phyloP scores from a whole-genome alignment of 2,888 invertebrate genomes.

The Opisthograptis luteolata region DNA sequence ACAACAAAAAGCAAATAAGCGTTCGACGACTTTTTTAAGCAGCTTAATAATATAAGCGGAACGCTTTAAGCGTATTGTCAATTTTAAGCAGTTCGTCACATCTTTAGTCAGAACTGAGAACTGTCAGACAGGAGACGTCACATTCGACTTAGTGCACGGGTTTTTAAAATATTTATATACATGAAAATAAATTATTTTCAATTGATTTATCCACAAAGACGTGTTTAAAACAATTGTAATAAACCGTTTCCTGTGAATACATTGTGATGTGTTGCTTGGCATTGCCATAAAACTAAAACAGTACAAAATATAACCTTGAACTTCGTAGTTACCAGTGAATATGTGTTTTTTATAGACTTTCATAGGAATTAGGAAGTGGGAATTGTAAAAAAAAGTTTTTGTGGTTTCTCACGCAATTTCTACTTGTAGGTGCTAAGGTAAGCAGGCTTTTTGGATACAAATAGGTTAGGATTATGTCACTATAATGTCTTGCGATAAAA shows the following conservation, averaged over 20 bases:
- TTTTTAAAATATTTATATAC: too few species aligned
- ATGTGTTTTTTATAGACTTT: slow-evolving; percentile 4
- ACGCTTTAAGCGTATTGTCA: too few species aligned
- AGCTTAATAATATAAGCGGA: too few species aligned
- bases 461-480: slow-evolving; percentile 31
- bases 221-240: too few species aligned
- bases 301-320: slow-evolving; percentile 16
- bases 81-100: too few species aligned
- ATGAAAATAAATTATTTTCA: too few species aligned
- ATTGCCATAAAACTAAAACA: background rate
- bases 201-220: too few species aligned
- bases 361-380: slow-evolving; percentile 8
- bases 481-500: background rate
- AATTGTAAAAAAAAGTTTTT: slow-evolving; percentile 10
- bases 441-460: slow-evolving; percentile 1
- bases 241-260: background rate
- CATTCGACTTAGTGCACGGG: too few species aligned
- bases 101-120: too few species aligned
- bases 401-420: background rate
- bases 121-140: too few species aligned
- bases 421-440: background rate
- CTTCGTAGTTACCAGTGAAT: slow-evolving; percentile 4
- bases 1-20: too few species aligned
- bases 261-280: background rate
- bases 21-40: too few species aligned